Evolutionary conservation across 2,888 invertebrate genomes (phyloP).

Genomic region (Microplitis deprimator): DNA sequence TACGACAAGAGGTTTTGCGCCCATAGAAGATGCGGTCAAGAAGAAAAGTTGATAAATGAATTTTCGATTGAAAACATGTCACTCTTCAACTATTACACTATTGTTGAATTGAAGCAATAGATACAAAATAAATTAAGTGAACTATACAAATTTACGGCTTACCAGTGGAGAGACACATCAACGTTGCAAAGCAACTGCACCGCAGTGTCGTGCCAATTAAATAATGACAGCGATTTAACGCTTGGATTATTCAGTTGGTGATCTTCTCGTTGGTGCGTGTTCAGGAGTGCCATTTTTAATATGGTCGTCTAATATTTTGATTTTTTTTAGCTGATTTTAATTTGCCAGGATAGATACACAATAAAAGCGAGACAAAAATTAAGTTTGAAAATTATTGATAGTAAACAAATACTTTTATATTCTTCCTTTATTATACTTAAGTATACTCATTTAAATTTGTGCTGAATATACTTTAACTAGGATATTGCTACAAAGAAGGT

Average conservation of each 20-base stretch:
- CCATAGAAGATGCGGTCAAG: too few relatives aligned
- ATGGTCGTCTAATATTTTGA: neutral
- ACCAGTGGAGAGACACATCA: conserved; percentile 3
- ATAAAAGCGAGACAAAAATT: neutral
- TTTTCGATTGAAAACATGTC: neutral
- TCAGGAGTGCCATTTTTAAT: neutral
- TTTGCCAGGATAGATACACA: conserved; percentile 10
- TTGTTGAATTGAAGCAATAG: neutral
- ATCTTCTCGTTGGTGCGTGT: neutral
- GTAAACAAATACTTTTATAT: neutral
- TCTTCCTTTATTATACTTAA: neutral
- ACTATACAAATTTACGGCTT: neutral
- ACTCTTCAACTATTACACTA: neutral
- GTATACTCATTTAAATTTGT: neutral
- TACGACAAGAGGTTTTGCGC: too few relatives aligned
- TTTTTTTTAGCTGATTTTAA: neutral
- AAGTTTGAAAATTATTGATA: neutral
- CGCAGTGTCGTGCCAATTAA: neutral
- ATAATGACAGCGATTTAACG: neutral
- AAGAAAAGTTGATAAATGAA: neutral
- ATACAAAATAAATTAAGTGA: neutral
- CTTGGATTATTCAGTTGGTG: neutral
- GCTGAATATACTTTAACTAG: neutral
- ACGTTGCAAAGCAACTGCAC: neutral
- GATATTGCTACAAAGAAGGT: neutral